These are phyloP conservation scores for Patella depressa DNA, from an alignment of 2,888 invertebrate species.

Conservation along the genomic window DNA sequence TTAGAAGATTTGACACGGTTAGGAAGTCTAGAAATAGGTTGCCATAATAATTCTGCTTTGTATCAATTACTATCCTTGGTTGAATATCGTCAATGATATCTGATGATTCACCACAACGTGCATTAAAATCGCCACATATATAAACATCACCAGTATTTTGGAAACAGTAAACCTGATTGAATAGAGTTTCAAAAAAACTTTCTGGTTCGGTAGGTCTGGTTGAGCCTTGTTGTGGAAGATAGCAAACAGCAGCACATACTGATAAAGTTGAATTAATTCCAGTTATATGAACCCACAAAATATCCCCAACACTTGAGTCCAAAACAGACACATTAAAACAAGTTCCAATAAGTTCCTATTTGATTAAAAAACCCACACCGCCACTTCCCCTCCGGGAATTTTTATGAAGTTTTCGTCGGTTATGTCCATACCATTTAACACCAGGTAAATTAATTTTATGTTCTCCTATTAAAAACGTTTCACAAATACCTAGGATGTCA, in stretches of 20 bases:
- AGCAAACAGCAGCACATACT: background rate
- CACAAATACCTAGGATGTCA: slow-evolving; percentile 1
- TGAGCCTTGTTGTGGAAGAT: background rate
- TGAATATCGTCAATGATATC: background rate
- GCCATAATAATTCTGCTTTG: background rate
- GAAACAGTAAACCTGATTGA: background rate
- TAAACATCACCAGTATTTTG: slow-evolving; percentile 4
- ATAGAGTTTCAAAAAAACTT: background rate
- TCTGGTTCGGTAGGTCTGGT: background rate
- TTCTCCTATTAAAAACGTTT: background rate
- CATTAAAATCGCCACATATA: slow-evolving; percentile 10
- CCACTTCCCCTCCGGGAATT: background rate
- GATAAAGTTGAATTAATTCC: background rate
- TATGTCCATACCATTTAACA: slow-evolving; percentile 4
- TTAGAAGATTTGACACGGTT: slow-evolving; percentile 5
- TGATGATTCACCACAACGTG: slow-evolving; percentile 4
- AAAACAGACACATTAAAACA: background rate
- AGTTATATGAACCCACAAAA: background rate
- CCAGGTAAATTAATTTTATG: background rate
- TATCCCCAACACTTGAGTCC: background rate
- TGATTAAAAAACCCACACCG: background rate
- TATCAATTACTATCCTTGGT: background rate
- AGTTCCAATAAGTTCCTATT: background rate
- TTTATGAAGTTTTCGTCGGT: background rate
- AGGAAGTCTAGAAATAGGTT: slow-evolving; percentile 2